Conservation (phyloP, 2,888 invertebrate genomes). For the Oscheius myriophilus region DNA sequence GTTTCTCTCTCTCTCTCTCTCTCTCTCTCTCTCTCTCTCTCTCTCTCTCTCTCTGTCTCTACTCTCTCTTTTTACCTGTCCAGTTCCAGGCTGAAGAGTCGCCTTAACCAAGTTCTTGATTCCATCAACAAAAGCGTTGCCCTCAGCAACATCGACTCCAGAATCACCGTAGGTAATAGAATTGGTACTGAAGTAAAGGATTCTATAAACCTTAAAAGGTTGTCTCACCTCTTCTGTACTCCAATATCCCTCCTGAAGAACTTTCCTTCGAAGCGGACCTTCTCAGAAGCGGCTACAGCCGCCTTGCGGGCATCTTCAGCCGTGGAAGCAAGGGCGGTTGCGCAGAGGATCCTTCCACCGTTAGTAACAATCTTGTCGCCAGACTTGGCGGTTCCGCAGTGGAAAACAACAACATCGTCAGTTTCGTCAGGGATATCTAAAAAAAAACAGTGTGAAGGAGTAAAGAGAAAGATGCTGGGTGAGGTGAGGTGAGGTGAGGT, state of each 20-base stretch:
- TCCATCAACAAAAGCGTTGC: constrained; percentile 83
- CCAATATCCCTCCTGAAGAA: constrained; percentile 89
- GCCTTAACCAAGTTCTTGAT: constrained; percentile 81
- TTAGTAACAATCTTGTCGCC: constrained; percentile 78
- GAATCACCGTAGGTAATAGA: constrained; percentile 81
- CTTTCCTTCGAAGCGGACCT: constrained; percentile 84
- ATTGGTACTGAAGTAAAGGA: too few species aligned
- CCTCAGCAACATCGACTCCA: constrained; percentile 93
- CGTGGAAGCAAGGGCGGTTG: constrained; percentile 80
- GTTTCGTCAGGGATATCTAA: constrained; percentile 56
- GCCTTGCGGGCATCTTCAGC: constrained; percentile 80
- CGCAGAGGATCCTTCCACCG: constrained; percentile 87
- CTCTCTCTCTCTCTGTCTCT: too few species aligned
- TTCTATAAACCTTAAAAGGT: neutral
- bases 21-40: too few species aligned
- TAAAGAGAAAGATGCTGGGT: neutral
- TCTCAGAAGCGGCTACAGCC: constrained; percentile 80
- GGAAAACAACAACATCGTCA: constrained; percentile 77
- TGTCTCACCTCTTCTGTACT: neutral
- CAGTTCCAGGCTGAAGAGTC: constrained; percentile 54
- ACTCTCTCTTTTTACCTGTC: constrained; percentile 30
- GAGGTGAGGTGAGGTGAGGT: too few species aligned
- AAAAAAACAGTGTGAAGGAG: too few species aligned
- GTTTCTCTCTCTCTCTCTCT: too few species aligned
- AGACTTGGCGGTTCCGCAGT: constrained; percentile 82